A percentile compares a stretch with the other conserved stretches of the same genome.
phyloP scores from a whole-genome alignment of 2,797 vertebrate species.

The Molossus alvarezi region DNA sequence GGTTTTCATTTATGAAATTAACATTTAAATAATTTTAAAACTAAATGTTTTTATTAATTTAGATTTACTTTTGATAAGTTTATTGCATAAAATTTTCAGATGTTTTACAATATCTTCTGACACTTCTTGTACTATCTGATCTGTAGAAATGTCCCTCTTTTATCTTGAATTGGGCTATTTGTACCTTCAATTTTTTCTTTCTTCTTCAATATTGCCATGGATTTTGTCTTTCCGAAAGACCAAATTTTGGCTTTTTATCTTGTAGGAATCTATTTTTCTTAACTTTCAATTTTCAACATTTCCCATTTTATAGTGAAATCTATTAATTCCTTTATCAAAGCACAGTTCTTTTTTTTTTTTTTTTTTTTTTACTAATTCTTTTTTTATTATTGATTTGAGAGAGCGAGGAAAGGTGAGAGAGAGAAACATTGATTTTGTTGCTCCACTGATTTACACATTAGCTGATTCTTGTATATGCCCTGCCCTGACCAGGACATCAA shows the following conservation, averaged over 20 bases:
- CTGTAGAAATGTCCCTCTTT: neutral
- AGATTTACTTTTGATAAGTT: neutral
- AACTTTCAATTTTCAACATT: slow-evolving; percentile 19
- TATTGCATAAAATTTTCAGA: neutral
- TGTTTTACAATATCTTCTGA: neutral
- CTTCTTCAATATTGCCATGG: neutral
- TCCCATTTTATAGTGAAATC: neutral
- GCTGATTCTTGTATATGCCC: no score
- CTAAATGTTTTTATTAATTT: neutral
- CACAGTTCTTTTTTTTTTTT: neutral
- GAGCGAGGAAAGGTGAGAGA: no score
- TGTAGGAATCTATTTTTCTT: neutral
- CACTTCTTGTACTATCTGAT: neutral
- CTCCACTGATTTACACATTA: no score
- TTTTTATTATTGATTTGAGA: no score
- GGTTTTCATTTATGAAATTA: neutral
- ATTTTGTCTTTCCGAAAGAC: neutral
- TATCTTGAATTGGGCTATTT: neutral
- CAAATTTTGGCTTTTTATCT: neutral
- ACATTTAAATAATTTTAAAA: neutral
- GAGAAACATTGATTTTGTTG: no score
- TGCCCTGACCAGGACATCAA: no score
- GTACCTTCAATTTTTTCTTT: neutral
- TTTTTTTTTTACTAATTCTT: neutral
- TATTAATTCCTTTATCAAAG: neutral